phyloP scores from a whole-genome alignment of 2,888 invertebrate genomes.

The Scaptomyza cyrtandrae region DNA sequence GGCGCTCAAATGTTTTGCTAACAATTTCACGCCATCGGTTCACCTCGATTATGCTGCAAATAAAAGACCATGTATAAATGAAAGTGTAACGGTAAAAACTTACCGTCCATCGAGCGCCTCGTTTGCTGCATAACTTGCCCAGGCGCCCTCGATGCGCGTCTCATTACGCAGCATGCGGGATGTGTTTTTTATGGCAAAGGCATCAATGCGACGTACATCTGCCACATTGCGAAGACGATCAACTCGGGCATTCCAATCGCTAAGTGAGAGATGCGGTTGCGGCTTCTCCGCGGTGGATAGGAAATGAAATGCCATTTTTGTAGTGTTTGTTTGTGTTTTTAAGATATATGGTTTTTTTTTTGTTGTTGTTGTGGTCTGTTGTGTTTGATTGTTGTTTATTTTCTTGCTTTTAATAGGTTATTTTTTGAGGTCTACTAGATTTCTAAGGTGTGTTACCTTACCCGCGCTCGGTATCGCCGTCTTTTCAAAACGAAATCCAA shows the following conservation, averaged over 20 bases:
- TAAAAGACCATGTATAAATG: background rate
- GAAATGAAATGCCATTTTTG: constrained; percentile 83
- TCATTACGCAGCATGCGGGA: constrained; percentile 90
- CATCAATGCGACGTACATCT: constrained; percentile 88
- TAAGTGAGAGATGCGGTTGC: constrained; percentile 88
- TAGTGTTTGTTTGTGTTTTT: background rate
- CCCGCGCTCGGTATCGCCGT: background rate
- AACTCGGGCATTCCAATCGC: constrained; percentile 90
- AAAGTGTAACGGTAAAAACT: background rate
- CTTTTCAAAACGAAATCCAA: background rate
- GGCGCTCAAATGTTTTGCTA: constrained; percentile 86
- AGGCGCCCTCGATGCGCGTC: constrained; percentile 89
- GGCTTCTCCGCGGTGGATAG: constrained; percentile 85
- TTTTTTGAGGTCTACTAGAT: constrained; percentile 18
- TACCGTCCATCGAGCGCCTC: constrained; percentile 88
- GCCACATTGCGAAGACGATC: constrained; percentile 89
- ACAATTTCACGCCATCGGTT: constrained; percentile 86
- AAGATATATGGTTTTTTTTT: constrained; percentile 56
- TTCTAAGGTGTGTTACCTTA: background rate
- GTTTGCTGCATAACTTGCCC: constrained; percentile 92
- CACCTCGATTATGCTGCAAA: constrained; percentile 85
- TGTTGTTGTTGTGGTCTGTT: background rate
- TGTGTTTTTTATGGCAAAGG: constrained; percentile 89
- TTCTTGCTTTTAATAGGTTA: background rate
- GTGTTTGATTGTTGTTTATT: background rate